Conservation (phyloP, 2,113 vertebrate species). For the Brachirus orientalis region DNA sequence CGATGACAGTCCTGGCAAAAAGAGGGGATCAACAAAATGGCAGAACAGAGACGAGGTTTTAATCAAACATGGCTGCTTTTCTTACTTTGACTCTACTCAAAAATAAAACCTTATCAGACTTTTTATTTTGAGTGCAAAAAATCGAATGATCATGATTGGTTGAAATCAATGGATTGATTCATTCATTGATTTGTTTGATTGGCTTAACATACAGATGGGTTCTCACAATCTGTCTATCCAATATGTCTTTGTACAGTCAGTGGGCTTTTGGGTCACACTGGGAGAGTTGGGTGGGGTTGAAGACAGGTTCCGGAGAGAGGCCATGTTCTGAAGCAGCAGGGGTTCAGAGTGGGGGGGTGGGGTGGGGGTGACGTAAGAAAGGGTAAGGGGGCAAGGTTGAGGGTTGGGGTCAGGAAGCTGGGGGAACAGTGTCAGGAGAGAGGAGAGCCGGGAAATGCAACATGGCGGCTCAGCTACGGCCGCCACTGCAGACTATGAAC, state of each 20-base stretch:
- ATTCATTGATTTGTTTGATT: slow-evolving; percentile 71
- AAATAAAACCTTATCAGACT: slow-evolving; percentile 43
- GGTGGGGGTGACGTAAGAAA: slow-evolving; percentile 37
- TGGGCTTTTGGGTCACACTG: slow-evolving; percentile 25
- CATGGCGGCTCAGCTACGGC: slow-evolving; percentile 22
- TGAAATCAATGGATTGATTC: slow-evolving; percentile 72
- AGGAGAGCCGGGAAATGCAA: slow-evolving; percentile 71
- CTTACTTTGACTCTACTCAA: slow-evolving; percentile 65
- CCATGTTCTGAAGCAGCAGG: slow-evolving; percentile 69
- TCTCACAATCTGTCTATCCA: slow-evolving; percentile 47
- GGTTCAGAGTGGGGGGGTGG: too few relatives aligned
- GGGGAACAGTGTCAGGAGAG: slow-evolving; percentile 66
- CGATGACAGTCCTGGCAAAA: slow-evolving; percentile 90
- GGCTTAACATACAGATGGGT: slow-evolving; percentile 69
- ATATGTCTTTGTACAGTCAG: slow-evolving; percentile 26
- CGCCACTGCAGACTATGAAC: slow-evolving; percentile 3
- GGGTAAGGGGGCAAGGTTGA: slow-evolving; percentile 15
- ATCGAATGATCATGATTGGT: slow-evolving; percentile 63
- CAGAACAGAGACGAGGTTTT: slow-evolving; percentile 86
- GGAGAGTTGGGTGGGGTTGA: neutral
- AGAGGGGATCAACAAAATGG: slow-evolving; percentile 89
- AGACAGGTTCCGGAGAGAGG: slow-evolving; percentile 48
- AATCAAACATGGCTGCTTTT: slow-evolving; percentile 80
- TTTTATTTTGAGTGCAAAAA: slow-evolving; percentile 57
- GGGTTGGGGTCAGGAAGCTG: slow-evolving; percentile 25